Evolutionary conservation across 2,888 invertebrate genomes (phyloP), one percentile per base, ranked within the genome.

Genomic region (Thelaira solivaga): DNA sequence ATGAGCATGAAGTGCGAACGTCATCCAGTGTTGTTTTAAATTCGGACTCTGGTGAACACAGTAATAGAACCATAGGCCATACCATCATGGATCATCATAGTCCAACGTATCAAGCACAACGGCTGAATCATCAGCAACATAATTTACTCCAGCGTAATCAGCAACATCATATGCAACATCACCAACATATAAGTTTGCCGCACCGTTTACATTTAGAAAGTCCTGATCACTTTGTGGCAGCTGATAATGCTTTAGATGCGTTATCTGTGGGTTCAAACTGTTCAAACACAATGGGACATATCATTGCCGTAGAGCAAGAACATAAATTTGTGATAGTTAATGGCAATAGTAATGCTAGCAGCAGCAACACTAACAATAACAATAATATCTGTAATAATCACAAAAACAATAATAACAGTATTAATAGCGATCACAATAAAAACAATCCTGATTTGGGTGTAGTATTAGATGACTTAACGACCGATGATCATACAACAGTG

Each of bases 31-130:
- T 45, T 26, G 72, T 45, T 22, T 45, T 59, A 20, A 57, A 55
- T 36, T 59, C 75, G 16, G 68, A 78, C 80, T 62, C 72, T 61
- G 77, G 80, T 11, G 82, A 81, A 24, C 78, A 82, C 6, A 82
- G 83, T 20, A 85, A 88, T 8, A 85, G 88, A 36, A 87, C 87
- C 4, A 88, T 89, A 87, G 87, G 88, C 6, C 84, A 83, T 4
- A 84, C 83, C 11, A 84, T 85, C 6, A 87, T 88, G 31, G 87
- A 86, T 71, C 84, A 84, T 1, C 76, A 87, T 29, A 82, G 81
- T 8, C 83, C 83, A 6, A 80, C 83, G 20, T 85, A 83, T 82
- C 85, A 84, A 61, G 68, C 80, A 10, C 45, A 67, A 24, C 47
- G 43, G 13, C n/a, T 61, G 10, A 77, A 82, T 26, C 65, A 81